These are phyloP conservation scores for Lepus europaeus DNA, from an alignment of 2,113 vertebrate genomes.

Conservation along the genomic window DNA sequence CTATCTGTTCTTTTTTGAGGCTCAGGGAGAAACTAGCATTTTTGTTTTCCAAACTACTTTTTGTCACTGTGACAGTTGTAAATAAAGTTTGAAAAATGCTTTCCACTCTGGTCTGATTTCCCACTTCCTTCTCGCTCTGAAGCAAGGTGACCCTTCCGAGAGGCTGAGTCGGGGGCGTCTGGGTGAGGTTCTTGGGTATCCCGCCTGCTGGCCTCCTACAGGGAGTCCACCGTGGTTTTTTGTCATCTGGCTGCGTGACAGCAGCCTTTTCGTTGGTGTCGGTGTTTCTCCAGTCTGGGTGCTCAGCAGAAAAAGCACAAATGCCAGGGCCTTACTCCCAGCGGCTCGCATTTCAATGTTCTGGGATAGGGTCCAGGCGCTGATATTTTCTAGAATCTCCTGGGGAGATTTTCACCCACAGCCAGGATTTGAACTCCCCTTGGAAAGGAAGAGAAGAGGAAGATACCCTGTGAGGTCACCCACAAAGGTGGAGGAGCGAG, in stretches of 20 bases:
- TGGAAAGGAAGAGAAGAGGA: background rate
- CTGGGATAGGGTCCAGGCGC: background rate
- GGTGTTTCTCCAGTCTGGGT: background rate
- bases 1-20: constrained; percentile 92
- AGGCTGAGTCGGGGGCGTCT: background rate
- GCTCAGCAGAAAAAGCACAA: background rate
- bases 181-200: fast-evolving
- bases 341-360: background rate
- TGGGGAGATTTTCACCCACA: background rate
- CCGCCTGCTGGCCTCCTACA: background rate
- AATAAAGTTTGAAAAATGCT: constrained; percentile 94
- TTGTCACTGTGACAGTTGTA: constrained; percentile 95
- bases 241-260: background rate
- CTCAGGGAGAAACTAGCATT: constrained; percentile 94
- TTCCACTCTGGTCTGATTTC: constrained; percentile 86
- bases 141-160: fast-evolving
- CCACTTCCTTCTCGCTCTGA: background rate
- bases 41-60: constrained; percentile 90
- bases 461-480: background rate
- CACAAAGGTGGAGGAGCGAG: background rate
- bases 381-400: background rate
- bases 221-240: background rate
- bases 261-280: background rate
- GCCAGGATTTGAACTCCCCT: background rate
- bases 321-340: background rate